Evolutionary conservation across 1,140 invertebrate species (phyloP), one percentile per base, ranked within the genome.

Genomic region (Palaemon carinicauda): DNA sequence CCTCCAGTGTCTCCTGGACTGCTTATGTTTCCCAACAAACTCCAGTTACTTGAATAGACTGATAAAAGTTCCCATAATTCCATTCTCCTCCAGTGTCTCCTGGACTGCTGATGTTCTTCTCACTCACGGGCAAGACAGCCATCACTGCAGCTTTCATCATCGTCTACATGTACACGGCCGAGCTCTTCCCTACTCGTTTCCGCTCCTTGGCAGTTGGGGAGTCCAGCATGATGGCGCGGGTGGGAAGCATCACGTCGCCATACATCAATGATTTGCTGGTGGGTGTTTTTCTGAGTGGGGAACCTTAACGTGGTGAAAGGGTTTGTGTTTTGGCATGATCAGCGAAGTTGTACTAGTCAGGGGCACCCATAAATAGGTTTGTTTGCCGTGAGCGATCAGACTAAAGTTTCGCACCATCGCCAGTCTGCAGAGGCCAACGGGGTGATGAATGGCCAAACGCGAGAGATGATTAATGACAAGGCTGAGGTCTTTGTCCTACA

Each of bases 161-260:
- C 10, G 51, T 88, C 29, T 88, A 87, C 33, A 69, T 88, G 3
- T 88, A 87, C 81, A 88, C 87, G 10, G 87, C 80, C 31, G 87
- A 88, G 53, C 71, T 88, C 27, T 88, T 88, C 56, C 87, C 87
- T 24, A 88, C 87, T 5, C 51, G 31, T 1, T 21, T 80, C 19
- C 53, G 80, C 1, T 69, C 56, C 56, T n/a, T 51, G 41, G 80
- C 80, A 1, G 29, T 82, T 4, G 80, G 80, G 1, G 17, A 27
- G n/a, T 24, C 65, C 31, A 33, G 29, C 27, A 31, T 82, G 53
- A 21, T 82, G n/a, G 80, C 65, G 12, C n/a, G 80, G 21, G 24
- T 82, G 12, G 80, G 80, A 3, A 33, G 65, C 60, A 82, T 82
- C 19, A 33, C 29, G 0, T 60, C 80, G n/a, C 80, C 80, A 7